Base-by-base conservation (phyloP, 2,797 vertebrate species). In the Mormyrus hasselquistii region DNA sequence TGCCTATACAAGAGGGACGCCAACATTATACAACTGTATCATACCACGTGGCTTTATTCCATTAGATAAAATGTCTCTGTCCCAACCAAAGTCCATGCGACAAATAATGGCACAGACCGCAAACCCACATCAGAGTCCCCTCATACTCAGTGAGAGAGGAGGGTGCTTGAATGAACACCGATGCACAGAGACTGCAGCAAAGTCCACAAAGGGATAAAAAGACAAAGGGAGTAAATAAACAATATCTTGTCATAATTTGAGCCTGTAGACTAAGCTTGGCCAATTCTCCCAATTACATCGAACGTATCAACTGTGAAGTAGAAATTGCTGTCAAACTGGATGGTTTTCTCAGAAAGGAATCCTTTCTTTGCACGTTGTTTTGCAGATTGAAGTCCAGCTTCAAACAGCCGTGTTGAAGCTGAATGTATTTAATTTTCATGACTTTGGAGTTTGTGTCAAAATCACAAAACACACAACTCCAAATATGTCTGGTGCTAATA, bases 341-440 rank as follows among this genome's bases (percentile, higher is more conserved):
- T 44, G n/a, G 53, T 82, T 59, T 38, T 69, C 57, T 85, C 76
- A 62, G 82, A 85, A 89, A 89, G 29, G 16, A 38, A 22, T 25
- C 25, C 22, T n/a, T 41, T 83, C 76, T 47, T 57, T 19, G 50
- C 3, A 44, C 8, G 22, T 47, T 86, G 59, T 86, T 47, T 44
- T 38, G 25, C 44, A 52, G 65, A 25, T 86, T 29, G 14, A 84
- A 59, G 41, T 62, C 69, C 29, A 59, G n/a, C 14, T 3, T 50
- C 38, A 59, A 34, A 55, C n/a, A 25, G 38, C 65, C 1, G 16
- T 16, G 85, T n/a, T 62, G n/a, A 34, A 65, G 34, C 14, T 19
- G 86, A 79, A 89, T 47, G 47, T 19, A 87, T 89, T 87, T 47
- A 41, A 87, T 82, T 87, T 89, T 53, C 65, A 82, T 89, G 69